phyloP scores from a whole-genome alignment of 2,113 vertebrate genomes.

The Octodon degus region DNA sequence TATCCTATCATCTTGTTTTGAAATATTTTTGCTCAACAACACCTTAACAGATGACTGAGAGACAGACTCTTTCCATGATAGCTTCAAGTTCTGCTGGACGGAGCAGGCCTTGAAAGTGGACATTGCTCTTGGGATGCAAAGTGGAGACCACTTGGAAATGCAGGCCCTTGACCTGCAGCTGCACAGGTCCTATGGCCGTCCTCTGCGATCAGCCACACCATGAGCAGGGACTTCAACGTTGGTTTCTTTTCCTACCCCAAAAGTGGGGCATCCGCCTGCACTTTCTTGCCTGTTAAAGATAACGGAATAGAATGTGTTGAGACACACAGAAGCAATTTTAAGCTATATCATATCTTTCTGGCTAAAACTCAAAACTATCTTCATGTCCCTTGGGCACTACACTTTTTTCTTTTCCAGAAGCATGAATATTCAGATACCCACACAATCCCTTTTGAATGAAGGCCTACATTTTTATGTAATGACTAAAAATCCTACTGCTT shows the following conservation, averaged over 20 bases:
- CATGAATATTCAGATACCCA: constrained; percentile 67
- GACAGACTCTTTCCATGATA: too few species aligned
- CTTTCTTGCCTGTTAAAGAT: not conserved
- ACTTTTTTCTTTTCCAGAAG: constrained; percentile 42
- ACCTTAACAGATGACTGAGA: not conserved
- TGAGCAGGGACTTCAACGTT: not conserved
- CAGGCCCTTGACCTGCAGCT: rapidly evolving
- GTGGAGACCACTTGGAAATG: not conserved
- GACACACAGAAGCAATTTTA: constrained; percentile 42
- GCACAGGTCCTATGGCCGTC: not conserved
- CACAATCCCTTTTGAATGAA: constrained; percentile 47
- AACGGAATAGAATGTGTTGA: constrained; percentile 54
- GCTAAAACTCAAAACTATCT: constrained; percentile 44
- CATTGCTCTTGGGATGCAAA: not conserved
- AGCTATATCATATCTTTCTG: constrained; percentile 4
- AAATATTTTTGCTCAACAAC: not conserved
- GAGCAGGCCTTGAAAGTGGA: not conserved
- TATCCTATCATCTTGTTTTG: too few species aligned
- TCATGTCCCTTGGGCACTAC: not conserved
- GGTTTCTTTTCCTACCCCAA: not conserved
- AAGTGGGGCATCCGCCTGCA: not conserved
- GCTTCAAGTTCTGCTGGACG: not conserved
- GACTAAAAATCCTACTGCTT: constrained; percentile 36
- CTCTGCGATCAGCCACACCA: not conserved
- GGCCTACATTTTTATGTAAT: constrained; percentile 54